phyloP scores from a whole-genome alignment of 1,140 invertebrate genomes.

The Ruditapes philippinarum region DNA sequence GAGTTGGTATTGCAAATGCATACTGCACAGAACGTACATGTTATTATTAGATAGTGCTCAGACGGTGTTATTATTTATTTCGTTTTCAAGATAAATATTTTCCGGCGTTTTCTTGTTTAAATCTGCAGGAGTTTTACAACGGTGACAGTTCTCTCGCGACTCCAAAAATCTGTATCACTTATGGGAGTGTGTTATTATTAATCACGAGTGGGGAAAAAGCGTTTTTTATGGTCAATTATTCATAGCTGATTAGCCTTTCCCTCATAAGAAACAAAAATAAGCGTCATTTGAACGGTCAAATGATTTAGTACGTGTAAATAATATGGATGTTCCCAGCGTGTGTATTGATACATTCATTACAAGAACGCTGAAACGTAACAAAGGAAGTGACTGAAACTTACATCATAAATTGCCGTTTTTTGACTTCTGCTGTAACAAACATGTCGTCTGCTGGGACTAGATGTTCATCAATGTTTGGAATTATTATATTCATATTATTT shows the following conservation, averaged over 20 bases:
- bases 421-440: background rate
- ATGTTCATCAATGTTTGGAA: background rate
- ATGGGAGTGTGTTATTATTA: background rate
- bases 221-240: constrained; percentile 8
- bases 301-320: background rate
- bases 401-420: background rate
- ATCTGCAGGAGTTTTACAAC: background rate
- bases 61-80: no score
- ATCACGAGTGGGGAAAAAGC: background rate
- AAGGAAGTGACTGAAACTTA: background rate
- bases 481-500: background rate
- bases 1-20: no score
- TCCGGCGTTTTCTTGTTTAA: no score
- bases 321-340: background rate
- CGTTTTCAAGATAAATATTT: no score
- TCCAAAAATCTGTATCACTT: background rate
- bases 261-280: background rate
- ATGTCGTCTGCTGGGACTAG: background rate
- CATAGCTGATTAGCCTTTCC: background rate
- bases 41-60: no score
- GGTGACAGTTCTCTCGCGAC: background rate
- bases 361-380: background rate
- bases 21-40: no score
- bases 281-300: constrained; percentile 1
- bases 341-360: background rate